Percentiles rank a stretch among this genome's conserved stretches.
Conservation (phyloP, 2,888 invertebrate species). For the Orthonychiurus folsomi region DNA sequence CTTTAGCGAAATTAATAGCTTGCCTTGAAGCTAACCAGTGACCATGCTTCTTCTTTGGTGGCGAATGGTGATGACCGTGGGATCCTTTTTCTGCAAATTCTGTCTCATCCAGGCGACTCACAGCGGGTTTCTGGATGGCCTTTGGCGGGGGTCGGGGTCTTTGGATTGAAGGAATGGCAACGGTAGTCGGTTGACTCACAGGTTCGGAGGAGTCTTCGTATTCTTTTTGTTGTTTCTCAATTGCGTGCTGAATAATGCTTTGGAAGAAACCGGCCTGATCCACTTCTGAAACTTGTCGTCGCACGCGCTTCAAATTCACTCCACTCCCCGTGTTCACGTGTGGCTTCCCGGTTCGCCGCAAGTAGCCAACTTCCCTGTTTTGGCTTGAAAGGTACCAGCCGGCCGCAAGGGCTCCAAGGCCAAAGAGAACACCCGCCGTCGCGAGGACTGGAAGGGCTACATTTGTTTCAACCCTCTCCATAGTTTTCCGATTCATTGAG, state of each 20-base stretch:
- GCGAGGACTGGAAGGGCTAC: slow-evolving; percentile 37
- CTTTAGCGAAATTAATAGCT: slow-evolving; percentile 42
- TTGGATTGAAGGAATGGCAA: slow-evolving; percentile 16
- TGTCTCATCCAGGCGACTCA: slow-evolving; percentile 16
- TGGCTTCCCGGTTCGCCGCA: slow-evolving; percentile 32
- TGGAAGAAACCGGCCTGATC: slow-evolving; percentile 39
- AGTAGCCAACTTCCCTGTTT: slow-evolving; percentile 39
- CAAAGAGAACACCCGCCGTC: slow-evolving; percentile 36
- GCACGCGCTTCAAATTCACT: slow-evolving; percentile 6
- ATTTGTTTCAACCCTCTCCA: slow-evolving; percentile 33
- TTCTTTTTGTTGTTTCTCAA: slow-evolving; percentile 36
- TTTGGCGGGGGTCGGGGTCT: slow-evolving; percentile 7
- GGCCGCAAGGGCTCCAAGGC: slow-evolving; percentile 37
- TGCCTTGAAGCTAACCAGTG: slow-evolving; percentile 10
- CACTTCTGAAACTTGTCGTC: slow-evolving; percentile 19
- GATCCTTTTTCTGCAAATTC: slow-evolving; percentile 21
- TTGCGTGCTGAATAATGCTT: slow-evolving; percentile 39
- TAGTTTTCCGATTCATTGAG: slow-evolving; percentile 26
- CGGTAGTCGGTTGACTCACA: slow-evolving; percentile 16
- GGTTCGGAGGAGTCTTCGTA: slow-evolving; percentile 15
- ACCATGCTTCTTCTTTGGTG: slow-evolving; percentile 18
- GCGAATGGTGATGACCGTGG: slow-evolving; percentile 12
- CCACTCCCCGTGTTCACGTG: neutral
- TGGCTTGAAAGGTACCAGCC: slow-evolving; percentile 38
- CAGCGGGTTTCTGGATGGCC: neutral